Evolutionary conservation across 37 sponge, comb jelly and placozoan genomes (phyloP).

Genomic region (Beroe ovata): DNA sequence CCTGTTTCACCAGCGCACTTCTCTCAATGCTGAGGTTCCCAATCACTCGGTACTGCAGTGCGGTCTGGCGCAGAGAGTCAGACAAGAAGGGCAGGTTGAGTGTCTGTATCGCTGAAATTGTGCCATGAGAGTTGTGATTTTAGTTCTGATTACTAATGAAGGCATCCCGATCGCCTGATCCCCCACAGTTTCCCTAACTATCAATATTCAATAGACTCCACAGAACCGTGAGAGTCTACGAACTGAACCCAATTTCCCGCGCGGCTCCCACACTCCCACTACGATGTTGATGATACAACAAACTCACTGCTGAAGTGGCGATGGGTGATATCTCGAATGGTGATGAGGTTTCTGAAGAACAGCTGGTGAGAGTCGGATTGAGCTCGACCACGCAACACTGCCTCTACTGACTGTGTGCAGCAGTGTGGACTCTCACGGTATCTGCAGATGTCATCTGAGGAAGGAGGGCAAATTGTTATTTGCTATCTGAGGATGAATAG

Average conservation of each 20-base stretch:
- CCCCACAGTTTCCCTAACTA: too few species aligned
- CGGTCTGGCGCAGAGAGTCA: neutral
- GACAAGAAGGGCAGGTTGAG: conserved; percentile 1
- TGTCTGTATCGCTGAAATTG: conserved; percentile 13
- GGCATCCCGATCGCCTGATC: too few species aligned
- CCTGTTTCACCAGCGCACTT: neutral
- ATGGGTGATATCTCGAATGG: neutral
- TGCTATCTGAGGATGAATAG: too few species aligned
- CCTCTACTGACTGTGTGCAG: conserved; percentile 27
- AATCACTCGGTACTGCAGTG: conserved; percentile 15
- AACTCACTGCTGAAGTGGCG: neutral
- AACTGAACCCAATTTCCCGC: too few species aligned
- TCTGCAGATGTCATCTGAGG: conserved; percentile 24
- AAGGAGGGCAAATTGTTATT: too few species aligned
- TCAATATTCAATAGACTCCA: too few species aligned
- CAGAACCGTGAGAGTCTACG: too few species aligned
- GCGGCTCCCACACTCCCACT: too few species aligned
- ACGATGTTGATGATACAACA: too few species aligned
- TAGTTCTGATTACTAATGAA: too few species aligned
- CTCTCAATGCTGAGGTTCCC: neutral
- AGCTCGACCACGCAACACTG: neutral
- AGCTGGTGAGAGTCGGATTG: neutral
- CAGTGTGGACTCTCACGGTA: conserved; percentile 41
- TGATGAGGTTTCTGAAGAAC: conserved; percentile 18
- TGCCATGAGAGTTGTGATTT: too few species aligned